Evolutionary conservation across 2,888 invertebrate genomes (phyloP).

Genomic region (Plusia festucae): DNA sequence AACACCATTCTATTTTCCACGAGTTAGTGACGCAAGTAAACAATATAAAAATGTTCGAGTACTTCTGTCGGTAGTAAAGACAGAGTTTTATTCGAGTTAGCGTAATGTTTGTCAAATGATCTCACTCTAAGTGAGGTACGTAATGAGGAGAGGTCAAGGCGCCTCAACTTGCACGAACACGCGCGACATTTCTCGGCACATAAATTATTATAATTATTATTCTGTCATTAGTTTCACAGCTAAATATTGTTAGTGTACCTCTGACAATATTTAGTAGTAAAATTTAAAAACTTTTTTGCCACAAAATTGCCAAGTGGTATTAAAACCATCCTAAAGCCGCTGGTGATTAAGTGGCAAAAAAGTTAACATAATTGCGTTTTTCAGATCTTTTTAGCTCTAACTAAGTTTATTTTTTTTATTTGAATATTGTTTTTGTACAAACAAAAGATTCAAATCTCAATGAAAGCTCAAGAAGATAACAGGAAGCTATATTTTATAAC

Average conservation of each 20-base stretch:
- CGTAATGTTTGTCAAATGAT: slow-evolving; percentile 41
- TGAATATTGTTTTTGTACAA: too few species aligned
- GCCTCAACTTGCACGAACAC: slow-evolving; percentile 31
- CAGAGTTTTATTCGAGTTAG: slow-evolving; percentile 30
- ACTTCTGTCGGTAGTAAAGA: slow-evolving; percentile 28
- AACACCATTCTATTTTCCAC: neutral
- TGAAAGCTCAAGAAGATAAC: too few species aligned
- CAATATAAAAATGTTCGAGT: slow-evolving; percentile 9
- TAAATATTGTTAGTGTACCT: neutral
- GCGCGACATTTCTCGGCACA: slow-evolving; percentile 2
- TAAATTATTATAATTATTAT: neutral
- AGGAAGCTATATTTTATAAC: too few species aligned
- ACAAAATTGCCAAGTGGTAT: too few species aligned
- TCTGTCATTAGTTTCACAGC: neutral
- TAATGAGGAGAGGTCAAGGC: slow-evolving; percentile 29
- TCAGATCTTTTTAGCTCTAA: too few species aligned
- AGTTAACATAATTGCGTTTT: too few species aligned
- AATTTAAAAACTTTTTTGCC: too few species aligned
- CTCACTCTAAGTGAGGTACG: slow-evolving; percentile 33
- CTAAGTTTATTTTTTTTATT: too few species aligned
- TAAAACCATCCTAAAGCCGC: too few species aligned
- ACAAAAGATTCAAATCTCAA: too few species aligned
- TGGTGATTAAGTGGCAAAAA: neutral
- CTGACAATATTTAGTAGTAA: too few species aligned
- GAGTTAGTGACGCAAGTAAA: slow-evolving; percentile 11